A percentile compares a stretch with the other conserved stretches of the same genome.
Conservation (phyloP, 2,888 invertebrate species). For the Notodonta dromedarius region DNA sequence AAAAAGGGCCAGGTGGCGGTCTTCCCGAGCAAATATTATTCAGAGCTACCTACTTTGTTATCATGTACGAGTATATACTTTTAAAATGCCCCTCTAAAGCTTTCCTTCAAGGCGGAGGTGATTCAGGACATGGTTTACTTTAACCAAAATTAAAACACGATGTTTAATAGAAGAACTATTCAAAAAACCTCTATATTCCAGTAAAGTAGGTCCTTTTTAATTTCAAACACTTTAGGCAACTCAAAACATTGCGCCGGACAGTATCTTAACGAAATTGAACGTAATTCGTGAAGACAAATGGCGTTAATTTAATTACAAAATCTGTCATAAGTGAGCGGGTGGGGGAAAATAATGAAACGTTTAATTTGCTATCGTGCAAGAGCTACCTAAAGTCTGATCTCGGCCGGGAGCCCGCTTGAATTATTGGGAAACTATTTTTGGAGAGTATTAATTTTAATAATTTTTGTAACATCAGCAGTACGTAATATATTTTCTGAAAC, state of each 20-base stretch:
- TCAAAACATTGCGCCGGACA: conserved; percentile 11
- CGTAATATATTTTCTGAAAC: not conserved
- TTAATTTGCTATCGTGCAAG: conserved; percentile 42
- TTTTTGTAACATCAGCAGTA: not conserved
- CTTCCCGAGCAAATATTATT: too few species aligned
- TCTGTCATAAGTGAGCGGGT: conserved; percentile 32
- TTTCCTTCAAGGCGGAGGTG: too few species aligned
- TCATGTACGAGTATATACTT: too few species aligned
- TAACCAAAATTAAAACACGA: too few species aligned
- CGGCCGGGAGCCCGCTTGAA: conserved; percentile 18
- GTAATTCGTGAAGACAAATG: conserved; percentile 40
- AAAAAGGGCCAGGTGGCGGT: too few species aligned
- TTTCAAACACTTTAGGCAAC: conserved; percentile 9
- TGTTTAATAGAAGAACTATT: not conserved
- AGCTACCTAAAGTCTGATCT: conserved; percentile 29
- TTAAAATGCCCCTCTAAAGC: too few species aligned
- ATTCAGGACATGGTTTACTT: too few species aligned
- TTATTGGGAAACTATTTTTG: conserved; percentile 23
- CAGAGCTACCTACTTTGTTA: too few species aligned
- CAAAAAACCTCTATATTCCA: conserved; percentile 1
- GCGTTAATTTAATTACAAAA: conserved; percentile 44
- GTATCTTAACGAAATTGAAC: conserved; percentile 25
- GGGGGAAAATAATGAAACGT: conserved; percentile 38
- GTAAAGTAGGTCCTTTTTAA: not conserved
- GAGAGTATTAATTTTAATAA: conserved; percentile 9